Base-by-base conservation (phyloP, 35 echinoderm and acorn worm genomes). In the Apostichopus californicus region DNA sequence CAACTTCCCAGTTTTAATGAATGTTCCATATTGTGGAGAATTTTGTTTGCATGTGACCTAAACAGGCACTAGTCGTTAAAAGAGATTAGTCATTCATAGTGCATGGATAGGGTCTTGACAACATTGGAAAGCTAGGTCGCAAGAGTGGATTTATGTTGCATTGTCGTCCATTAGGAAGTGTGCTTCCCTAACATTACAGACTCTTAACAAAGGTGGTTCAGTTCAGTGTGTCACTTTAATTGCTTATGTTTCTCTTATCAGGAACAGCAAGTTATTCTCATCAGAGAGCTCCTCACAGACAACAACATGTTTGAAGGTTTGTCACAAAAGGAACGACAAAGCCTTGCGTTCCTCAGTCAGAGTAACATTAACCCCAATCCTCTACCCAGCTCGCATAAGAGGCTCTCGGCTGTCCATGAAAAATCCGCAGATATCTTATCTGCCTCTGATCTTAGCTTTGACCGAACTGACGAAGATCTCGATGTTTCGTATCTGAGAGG, bases 381-480 rank as follows among this genome's bases (percentile, higher is more conserved):
- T 56, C 15, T 52, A 4, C 54, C 24, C 3, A 90, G 93, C 65
- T 68, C 94, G 1, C 65, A 77, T 78, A 94, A 91, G 71, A 83
- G 97, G 15, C 91, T 99, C 34, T 99, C 97, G 6, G 93, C 95
- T 21, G 91, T 99, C 88, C 93, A 99, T 57, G 97, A 99, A 78
- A 79, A 61, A 52, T 99, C 97, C 9, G 97, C 91, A 23, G 93
- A 99, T 57, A 92, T 99, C 11, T 90, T 99, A 10, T 96, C 95
- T 18, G 77, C 91, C 15, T 99, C 97, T 5, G 97, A 99, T 77
- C 56, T 99, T 13, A 96, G 95, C 86, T 95, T 94, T 64, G 97
- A 99, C 75, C 88, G 94, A 63, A 99, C 97, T 23, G 97, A 99
- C 18, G 97, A 99, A 46, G 97, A 99, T 59, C 89, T 99, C 13